Percentiles rank a stretch among this genome's conserved stretches.
phyloP scores from a whole-genome alignment of 1,140 invertebrate genomes.

The Meteorus sp. region DNA sequence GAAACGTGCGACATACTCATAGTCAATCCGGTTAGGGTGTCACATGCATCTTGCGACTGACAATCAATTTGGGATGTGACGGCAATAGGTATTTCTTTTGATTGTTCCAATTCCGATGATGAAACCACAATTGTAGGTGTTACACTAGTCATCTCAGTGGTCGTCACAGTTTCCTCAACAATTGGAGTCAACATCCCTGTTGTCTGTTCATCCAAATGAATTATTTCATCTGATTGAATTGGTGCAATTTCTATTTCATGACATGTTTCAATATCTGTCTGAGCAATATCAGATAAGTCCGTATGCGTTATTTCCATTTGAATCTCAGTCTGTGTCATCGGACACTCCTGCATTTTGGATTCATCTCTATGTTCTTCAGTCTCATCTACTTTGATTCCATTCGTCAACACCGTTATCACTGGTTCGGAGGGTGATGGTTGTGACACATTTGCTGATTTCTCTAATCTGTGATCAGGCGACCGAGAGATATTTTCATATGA shows the following conservation, averaged over 20 bases:
- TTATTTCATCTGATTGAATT: slow-evolving; percentile 1
- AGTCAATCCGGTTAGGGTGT: slow-evolving; percentile 1
- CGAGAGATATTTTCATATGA: no score
- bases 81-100: background rate
- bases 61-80: background rate
- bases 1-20: slow-evolving; percentile 35
- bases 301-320: slow-evolving; percentile 6
- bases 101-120: slow-evolving; percentile 2
- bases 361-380: slow-evolving; percentile 1
- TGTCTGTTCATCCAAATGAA: slow-evolving; percentile 7
- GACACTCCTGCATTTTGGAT: background rate
- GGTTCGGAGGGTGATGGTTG: no score
- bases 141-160: background rate
- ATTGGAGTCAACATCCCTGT: background rate
- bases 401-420: slow-evolving; percentile 4
- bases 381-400: slow-evolving; percentile 6
- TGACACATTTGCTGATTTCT: no score
- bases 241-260: background rate
- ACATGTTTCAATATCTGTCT: background rate
- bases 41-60: slow-evolving; percentile 10
- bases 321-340: slow-evolving; percentile 1
- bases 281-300: background rate
- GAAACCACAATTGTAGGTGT: background rate
- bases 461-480: no score
- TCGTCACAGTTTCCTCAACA: background rate